phyloP scores from a whole-genome alignment of 2,888 invertebrate genomes.

The Andrena bucephala region DNA sequence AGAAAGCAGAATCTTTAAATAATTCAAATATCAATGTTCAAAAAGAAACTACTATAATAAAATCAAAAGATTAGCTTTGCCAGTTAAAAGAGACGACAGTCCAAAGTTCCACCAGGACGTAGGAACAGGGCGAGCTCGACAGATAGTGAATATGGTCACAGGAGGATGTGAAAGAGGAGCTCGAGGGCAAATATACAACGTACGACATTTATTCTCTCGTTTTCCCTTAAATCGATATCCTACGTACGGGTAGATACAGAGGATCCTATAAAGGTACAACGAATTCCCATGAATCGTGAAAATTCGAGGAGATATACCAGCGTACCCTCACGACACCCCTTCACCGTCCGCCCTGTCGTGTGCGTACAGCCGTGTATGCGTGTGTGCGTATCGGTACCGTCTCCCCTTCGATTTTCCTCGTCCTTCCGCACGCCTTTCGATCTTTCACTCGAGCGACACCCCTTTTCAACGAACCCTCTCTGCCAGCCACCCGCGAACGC shows the following conservation, averaged over 20 bases:
- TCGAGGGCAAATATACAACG: conserved; percentile 54
- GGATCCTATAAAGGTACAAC: conserved; percentile 59
- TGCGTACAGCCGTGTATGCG: conserved; percentile 56
- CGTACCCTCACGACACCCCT: conserved; percentile 53
- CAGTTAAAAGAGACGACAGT: not conserved
- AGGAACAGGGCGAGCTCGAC: not conserved
- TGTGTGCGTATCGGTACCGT: conserved; percentile 46
- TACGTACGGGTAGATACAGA: conserved; percentile 62
- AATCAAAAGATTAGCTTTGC: not conserved
- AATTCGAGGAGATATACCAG: conserved; percentile 57
- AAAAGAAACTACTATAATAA: too few relatives aligned
- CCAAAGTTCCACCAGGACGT: not conserved
- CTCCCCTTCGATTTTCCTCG: not conserved
- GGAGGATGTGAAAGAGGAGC: not conserved
- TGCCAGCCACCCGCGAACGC: not conserved
- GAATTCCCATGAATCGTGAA: conserved; percentile 53
- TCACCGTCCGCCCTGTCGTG: conserved; percentile 35
- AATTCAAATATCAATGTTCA: too few relatives aligned
- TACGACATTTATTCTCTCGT: conserved; percentile 67
- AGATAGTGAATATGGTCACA: not conserved
- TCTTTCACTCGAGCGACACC: conserved; percentile 19
- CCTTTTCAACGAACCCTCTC: not conserved
- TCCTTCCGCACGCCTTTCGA: conserved; percentile 6
- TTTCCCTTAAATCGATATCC: conserved; percentile 55
- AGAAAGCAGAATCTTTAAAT: not conserved